These are phyloP conservation scores for Choloepus hoffmanni DNA, from an alignment of 2,113 vertebrate species.

Conservation along the genomic window DNA sequence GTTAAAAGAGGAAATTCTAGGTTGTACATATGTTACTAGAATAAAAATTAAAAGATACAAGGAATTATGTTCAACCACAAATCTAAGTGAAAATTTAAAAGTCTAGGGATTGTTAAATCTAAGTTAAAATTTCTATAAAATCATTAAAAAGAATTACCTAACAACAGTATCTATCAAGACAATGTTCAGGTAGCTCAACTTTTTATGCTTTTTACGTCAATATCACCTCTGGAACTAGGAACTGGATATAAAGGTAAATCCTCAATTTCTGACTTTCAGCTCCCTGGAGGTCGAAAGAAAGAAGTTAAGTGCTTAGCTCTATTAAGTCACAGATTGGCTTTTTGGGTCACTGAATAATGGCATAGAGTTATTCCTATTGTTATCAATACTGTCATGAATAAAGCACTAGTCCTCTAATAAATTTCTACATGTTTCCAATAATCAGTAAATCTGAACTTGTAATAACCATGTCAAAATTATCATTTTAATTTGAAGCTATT, in stretches of 20 bases:
- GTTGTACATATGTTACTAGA: too few species aligned
- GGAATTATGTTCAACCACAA: background rate
- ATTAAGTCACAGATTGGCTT: background rate
- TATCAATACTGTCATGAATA: background rate
- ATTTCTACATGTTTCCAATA: background rate
- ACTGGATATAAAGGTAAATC: background rate
- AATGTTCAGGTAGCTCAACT: background rate
- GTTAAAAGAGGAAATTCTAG: too few species aligned
- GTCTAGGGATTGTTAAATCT: background rate
- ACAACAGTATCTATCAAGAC: background rate
- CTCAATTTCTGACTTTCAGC: constrained; percentile 22
- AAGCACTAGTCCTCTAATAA: background rate
- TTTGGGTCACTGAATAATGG: background rate
- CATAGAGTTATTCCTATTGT: background rate
- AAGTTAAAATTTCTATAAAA: constrained; percentile 16
- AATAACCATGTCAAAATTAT: constrained; percentile 24
- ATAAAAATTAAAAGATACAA: background rate
- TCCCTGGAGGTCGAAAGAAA: background rate
- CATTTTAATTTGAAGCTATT: constrained; percentile 39
- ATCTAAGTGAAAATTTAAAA: constrained; percentile 44
- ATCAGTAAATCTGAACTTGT: background rate
- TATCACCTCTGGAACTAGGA: constrained; percentile 41
- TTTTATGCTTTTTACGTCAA: background rate
- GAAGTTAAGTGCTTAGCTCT: background rate
- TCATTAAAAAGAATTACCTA: constrained; percentile 13